Percentiles rank a stretch among this genome's conserved stretches.
These are phyloP conservation scores for Muschampia plurimacula DNA, from an alignment of 2,888 invertebrate species.

Conservation along the genomic window DNA sequence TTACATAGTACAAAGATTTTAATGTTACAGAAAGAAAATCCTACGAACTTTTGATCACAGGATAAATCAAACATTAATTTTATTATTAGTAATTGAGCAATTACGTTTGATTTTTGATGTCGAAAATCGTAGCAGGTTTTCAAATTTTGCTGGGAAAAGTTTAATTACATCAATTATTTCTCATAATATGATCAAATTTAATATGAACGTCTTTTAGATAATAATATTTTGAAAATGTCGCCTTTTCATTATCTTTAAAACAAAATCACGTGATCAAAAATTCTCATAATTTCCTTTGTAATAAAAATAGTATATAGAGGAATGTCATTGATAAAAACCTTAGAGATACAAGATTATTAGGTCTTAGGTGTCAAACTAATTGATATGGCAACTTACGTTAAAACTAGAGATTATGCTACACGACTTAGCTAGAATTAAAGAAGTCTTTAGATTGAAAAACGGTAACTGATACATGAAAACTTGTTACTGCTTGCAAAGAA, in stretches of 20 bases:
- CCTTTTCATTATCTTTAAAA: neutral
- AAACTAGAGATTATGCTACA: slow-evolving; percentile 29
- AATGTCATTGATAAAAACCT: slow-evolving; percentile 68
- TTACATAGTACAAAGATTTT: slow-evolving; percentile 43
- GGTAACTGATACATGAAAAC: slow-evolving; percentile 26
- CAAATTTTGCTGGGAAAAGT: neutral
- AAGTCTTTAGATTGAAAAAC: slow-evolving; percentile 32
- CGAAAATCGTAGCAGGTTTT: neutral
- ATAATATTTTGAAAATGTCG: too few species aligned
- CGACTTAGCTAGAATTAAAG: slow-evolving; percentile 33
- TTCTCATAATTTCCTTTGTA: slow-evolving; percentile 20
- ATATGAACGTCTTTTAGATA: too few species aligned
- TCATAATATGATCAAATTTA: too few species aligned
- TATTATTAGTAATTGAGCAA: slow-evolving; percentile 1
- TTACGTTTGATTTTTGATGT: neutral
- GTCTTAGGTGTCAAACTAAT: slow-evolving; percentile 49
- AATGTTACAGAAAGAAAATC: slow-evolving; percentile 32
- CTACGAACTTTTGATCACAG: slow-evolving; percentile 13
- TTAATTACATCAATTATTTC: neutral
- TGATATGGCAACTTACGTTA: slow-evolving; percentile 55
- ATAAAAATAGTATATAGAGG: slow-evolving; percentile 52
- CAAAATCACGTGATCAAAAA: slow-evolving; percentile 20
- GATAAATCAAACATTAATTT: neutral
- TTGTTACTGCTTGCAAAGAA: neutral
- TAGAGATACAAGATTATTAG: slow-evolving; percentile 60